A percentile compares a stretch with the other conserved stretches of the same genome.
These are phyloP conservation scores for Taenioides sp. DNA, from an alignment of 2,797 vertebrate genomes.

Conservation along the genomic window DNA sequence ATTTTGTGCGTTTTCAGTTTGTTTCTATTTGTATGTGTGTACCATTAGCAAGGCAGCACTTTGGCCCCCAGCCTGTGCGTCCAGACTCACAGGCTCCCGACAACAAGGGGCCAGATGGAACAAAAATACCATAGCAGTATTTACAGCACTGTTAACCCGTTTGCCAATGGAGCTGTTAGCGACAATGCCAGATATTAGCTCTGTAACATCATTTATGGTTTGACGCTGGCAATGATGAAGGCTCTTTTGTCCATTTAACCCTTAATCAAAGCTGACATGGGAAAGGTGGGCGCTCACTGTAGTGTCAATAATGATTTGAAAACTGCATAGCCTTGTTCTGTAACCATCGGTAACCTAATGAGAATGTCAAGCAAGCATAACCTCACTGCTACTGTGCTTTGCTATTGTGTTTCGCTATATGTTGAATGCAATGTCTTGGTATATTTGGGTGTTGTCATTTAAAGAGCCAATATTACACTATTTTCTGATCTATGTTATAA, in stretches of 20 bases:
- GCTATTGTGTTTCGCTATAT: too few species aligned
- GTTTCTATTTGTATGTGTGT: constrained; percentile 23
- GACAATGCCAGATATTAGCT: neutral
- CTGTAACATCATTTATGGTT: neutral
- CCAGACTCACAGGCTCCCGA: constrained; percentile 78
- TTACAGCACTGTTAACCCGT: constrained; percentile 58
- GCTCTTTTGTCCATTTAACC: constrained; percentile 6
- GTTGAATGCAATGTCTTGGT: too few species aligned
- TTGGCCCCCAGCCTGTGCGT: constrained; percentile 60
- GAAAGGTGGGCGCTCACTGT: constrained; percentile 1
- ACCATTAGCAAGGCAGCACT: constrained; percentile 51
- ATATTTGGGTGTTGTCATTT: too few species aligned
- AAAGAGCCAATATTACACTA: too few species aligned
- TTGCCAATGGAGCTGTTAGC: constrained; percentile 18
- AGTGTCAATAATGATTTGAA: constrained; percentile 1
- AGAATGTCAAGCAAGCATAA: neutral
- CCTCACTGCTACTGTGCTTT: too few species aligned
- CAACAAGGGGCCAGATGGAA: constrained; percentile 46
- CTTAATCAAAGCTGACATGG: constrained; percentile 6
- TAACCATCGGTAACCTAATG: neutral
- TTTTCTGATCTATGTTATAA: too few species aligned
- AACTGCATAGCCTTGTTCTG: neutral
- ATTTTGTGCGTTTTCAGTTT: constrained; percentile 16
- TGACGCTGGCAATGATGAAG: neutral
- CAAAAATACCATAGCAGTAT: constrained; percentile 71